phyloP scores from a whole-genome alignment of 2,888 invertebrate genomes.

The Eilema sororculum region DNA sequence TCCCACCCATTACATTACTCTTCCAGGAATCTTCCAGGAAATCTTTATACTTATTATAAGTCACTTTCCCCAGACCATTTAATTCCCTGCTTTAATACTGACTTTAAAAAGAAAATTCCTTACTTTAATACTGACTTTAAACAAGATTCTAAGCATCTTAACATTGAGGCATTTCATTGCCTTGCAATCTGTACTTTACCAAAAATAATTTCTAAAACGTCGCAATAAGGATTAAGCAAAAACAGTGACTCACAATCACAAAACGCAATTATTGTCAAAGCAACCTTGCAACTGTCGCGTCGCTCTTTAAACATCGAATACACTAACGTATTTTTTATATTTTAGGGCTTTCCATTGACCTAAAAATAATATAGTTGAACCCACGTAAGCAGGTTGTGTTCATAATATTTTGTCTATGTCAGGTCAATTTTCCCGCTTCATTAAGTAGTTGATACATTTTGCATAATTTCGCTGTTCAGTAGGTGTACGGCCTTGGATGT shows the following conservation, averaged over 20 bases:
- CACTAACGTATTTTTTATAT: not conserved
- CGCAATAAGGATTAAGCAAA: slow-evolving; percentile 26
- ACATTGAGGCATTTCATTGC: slow-evolving; percentile 31
- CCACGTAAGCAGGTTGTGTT: not conserved
- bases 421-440: slow-evolving; percentile 60
- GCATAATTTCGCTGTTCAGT: slow-evolving; percentile 66
- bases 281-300: slow-evolving; percentile 38
- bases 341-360: not conserved
- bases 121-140: not conserved
- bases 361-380: not conserved
- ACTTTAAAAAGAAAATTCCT: too few species aligned
- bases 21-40: too few species aligned
- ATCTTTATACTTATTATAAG: not conserved
- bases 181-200: slow-evolving; percentile 22
- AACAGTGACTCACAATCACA: slow-evolving; percentile 28
- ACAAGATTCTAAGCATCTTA: slow-evolving; percentile 26
- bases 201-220: slow-evolving; percentile 32
- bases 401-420: slow-evolving; percentile 31
- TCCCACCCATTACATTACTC: too few species aligned
- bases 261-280: slow-evolving; percentile 41
- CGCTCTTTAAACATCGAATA: slow-evolving; percentile 8
- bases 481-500: slow-evolving; percentile 58
- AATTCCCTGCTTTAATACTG: not conserved
- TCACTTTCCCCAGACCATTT: not conserved
- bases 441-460: slow-evolving; percentile 60